Base-by-base conservation (phyloP, 2,797 vertebrate species). In the Pseudomugil tenellus region DNA sequence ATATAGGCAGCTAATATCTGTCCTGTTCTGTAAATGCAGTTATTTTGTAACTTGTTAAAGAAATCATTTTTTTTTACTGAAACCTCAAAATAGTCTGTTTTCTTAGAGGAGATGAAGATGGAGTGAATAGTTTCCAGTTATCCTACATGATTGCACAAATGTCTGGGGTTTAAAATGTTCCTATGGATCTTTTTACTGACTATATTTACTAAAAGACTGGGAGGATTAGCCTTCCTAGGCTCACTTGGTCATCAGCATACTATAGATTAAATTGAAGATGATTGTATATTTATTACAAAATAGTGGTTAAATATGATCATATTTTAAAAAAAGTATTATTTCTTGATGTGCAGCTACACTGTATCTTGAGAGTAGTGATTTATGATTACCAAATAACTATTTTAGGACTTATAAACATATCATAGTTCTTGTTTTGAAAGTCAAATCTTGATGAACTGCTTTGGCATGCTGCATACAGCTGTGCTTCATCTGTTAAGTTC, bases 381-480 rank as follows among this genome's bases (percentile, higher is more conserved):
- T 28, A 16, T 52, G 0, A 52, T 52, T 28, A 52, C 11, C 6
- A 13, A 16, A 52, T 4, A 39, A 37, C 43, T 51, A 73, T 76
- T 63, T 53, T 8, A 13, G 12, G 5, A 23, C 51, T 49, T 71
- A 59, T 41, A 60, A 14, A 26, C 49, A 48, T 9, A 29, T 43
- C 32, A 2, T 9, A 43, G 21, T 17, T 72, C 29, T 48, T 63
- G 37, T 63, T 75, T 60, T 58, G 11, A 64, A 52, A 25, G 52
- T 32, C n/a, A 7, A 28, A 70, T 67, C 48, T 54, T 58, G 61
- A 63, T 76, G 52, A 17, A 9, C 51, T 48, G 65, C 73, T 60
- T 70, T 68, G 55, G 54, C 58, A 16, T 7, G 4, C 62, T 48
- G 58, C 56, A 31, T 5, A 35, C 64, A 29, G 69, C 58, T 48